Evolutionary conservation across 1,140 invertebrate genomes (phyloP).

Genomic region (Lycorma delicatula): DNA sequence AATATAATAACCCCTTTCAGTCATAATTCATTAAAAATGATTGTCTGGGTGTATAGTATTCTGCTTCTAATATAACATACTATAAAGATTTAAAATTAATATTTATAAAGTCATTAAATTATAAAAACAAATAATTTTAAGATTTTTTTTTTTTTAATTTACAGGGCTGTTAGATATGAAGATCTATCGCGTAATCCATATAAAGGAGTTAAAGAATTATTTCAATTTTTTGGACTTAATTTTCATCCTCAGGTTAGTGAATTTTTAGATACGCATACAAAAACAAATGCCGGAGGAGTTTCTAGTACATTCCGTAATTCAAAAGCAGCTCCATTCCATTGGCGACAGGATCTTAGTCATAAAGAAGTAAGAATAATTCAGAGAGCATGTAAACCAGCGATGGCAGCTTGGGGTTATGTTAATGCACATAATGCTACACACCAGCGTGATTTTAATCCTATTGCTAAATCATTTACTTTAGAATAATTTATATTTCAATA

Average conservation of each 20-base stretch:
- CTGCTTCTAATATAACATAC: too few species aligned
- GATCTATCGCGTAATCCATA: slow-evolving; percentile 72
- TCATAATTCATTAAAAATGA: too few species aligned
- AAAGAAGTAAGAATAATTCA: slow-evolving; percentile 54
- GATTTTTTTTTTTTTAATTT: slow-evolving; percentile 22
- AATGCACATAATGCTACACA: slow-evolving; percentile 43
- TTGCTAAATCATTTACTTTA: slow-evolving; percentile 24
- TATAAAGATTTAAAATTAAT: too few species aligned
- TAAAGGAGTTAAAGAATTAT: slow-evolving; percentile 55
- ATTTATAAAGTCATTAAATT: too few species aligned
- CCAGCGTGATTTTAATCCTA: slow-evolving; percentile 46
- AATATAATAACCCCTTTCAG: too few species aligned
- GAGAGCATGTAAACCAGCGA: slow-evolving; percentile 56
- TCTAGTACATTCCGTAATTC: slow-evolving; percentile 78
- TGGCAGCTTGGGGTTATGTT: slow-evolving; percentile 73
- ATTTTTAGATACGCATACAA: slow-evolving; percentile 74
- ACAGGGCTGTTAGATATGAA: slow-evolving; percentile 72
- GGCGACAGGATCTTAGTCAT: slow-evolving; percentile 60
- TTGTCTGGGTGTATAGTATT: too few species aligned
- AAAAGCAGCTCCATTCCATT: slow-evolving; percentile 72
- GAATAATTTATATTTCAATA: not conserved
- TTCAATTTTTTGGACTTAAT: slow-evolving; percentile 65
- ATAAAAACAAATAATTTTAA: not conserved
- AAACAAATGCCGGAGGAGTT: slow-evolving; percentile 64
- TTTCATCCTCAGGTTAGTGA: slow-evolving; percentile 57